Conservation (phyloP, 37 sponge, comb jelly and placozoan genomes). For the Petrosia ficiformis region DNA sequence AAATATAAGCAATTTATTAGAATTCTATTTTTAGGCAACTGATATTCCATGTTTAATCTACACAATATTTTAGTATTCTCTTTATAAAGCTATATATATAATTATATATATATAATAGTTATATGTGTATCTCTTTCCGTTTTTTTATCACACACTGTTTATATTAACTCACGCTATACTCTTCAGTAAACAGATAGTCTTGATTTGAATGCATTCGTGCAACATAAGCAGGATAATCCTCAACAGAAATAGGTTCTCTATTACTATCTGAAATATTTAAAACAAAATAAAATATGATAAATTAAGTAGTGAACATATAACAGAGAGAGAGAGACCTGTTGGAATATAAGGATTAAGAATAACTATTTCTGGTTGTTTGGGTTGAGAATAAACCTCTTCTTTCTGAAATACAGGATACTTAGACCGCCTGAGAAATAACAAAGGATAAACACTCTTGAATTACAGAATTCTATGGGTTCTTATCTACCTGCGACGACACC, state of each 20-base stretch:
- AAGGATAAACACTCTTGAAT: background rate
- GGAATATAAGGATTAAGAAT: no score
- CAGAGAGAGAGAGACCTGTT: no score
- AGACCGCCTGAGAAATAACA: background rate
- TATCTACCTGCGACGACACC: background rate
- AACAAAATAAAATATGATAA: background rate
- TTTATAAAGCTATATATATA: no score
- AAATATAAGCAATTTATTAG: no score
- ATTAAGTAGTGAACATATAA: background rate
- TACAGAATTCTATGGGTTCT: no score
- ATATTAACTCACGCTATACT: constrained; percentile 43
- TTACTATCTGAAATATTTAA: constrained; percentile 21
- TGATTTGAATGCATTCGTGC: constrained; percentile 69
- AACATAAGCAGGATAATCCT: constrained; percentile 65
- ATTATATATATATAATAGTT: constrained; percentile 4
- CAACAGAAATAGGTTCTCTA: constrained; percentile 44
- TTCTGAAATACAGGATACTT: background rate
- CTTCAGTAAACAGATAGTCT: constrained; percentile 82
- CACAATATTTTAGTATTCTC: no score
- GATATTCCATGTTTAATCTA: no score
- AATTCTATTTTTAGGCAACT: no score
- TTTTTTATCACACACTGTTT: no score
- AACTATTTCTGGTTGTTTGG: background rate
- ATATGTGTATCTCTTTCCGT: background rate
- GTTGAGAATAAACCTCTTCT: background rate